Evolutionary conservation across 2,113 vertebrate species (phyloP).

Genomic region (Steatornis caripensis): DNA sequence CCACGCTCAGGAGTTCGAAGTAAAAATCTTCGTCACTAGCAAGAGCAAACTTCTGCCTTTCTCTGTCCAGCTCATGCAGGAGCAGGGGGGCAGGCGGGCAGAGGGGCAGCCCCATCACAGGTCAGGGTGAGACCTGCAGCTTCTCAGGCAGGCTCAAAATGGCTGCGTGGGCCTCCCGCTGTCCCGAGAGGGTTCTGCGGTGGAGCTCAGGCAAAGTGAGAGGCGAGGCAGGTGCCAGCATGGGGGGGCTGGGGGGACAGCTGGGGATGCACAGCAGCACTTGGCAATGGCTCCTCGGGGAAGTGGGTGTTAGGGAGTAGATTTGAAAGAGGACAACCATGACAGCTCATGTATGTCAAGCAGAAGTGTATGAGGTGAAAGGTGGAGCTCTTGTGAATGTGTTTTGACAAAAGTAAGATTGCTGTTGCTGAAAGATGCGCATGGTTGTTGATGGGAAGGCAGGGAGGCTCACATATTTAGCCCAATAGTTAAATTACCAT

Average conservation of each 20-base stretch:
- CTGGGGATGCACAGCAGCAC: accelerated
- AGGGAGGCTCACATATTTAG: accelerated
- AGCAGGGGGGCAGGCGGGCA: accelerated
- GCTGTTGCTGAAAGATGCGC: accelerated
- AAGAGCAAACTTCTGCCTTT: not conserved
- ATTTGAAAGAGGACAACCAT: not conserved
- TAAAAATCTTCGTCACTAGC: not conserved
- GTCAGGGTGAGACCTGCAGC: not conserved
- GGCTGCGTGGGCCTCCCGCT: accelerated
- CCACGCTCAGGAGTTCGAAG: not conserved
- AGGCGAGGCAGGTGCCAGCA: not conserved
- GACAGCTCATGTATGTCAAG: accelerated
- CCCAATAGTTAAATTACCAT: accelerated
- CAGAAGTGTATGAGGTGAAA: not conserved
- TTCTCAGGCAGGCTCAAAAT: not conserved
- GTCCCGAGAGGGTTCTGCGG: accelerated
- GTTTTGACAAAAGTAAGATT: not conserved
- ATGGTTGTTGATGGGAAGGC: not conserved
- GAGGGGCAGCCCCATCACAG: accelerated
- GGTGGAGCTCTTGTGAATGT: not conserved
- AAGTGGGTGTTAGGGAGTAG: accelerated
- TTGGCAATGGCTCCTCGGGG: accelerated
- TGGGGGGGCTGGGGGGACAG: accelerated
- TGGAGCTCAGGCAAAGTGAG: accelerated
- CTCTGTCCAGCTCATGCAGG: not conserved